Conservation (phyloP, 2,113 vertebrate genomes). For the Triplophysa siluroides region DNA sequence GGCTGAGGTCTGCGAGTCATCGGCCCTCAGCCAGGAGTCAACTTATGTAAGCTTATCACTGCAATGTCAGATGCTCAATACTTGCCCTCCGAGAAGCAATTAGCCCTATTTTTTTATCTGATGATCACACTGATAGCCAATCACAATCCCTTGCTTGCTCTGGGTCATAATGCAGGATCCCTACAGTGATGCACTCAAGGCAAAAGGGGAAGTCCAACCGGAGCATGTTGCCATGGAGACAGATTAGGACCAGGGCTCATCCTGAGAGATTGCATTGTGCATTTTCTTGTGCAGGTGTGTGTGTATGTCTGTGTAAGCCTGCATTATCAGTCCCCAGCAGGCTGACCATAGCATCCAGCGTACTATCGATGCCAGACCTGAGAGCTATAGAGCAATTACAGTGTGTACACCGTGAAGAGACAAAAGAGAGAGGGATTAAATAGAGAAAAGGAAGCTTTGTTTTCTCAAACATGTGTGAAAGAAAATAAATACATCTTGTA, state of each 20-base stretch:
- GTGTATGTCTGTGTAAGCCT: constrained; percentile 21
- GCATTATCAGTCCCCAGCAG: constrained; percentile 56
- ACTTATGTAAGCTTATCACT: constrained; percentile 37
- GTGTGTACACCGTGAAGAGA: constrained; percentile 19
- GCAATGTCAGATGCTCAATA: constrained; percentile 58
- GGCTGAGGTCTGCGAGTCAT: background rate
- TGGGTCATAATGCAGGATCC: constrained; percentile 4
- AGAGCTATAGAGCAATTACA: constrained; percentile 47
- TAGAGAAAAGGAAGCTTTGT: background rate
- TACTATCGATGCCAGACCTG: constrained; percentile 48
- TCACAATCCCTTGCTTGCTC: constrained; percentile 36
- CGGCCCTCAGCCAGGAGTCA: constrained; percentile 2
- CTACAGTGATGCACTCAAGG: background rate
- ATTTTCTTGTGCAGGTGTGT: constrained; percentile 39
- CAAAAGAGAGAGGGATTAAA: background rate
- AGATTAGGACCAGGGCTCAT: constrained; percentile 48
- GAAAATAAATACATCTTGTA: background rate
- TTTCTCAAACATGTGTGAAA: background rate
- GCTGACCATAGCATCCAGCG: constrained; percentile 53
- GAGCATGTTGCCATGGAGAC: constrained; percentile 54
- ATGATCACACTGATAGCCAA: constrained; percentile 64
- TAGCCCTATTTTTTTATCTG: constrained; percentile 69
- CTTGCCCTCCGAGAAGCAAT: constrained; percentile 69
- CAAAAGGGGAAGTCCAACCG: constrained; percentile 15
- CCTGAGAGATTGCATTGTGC: constrained; percentile 51